Evolutionary conservation across 2,888 invertebrate species (phyloP).

Genomic region (Augochlorella aurata): DNA sequence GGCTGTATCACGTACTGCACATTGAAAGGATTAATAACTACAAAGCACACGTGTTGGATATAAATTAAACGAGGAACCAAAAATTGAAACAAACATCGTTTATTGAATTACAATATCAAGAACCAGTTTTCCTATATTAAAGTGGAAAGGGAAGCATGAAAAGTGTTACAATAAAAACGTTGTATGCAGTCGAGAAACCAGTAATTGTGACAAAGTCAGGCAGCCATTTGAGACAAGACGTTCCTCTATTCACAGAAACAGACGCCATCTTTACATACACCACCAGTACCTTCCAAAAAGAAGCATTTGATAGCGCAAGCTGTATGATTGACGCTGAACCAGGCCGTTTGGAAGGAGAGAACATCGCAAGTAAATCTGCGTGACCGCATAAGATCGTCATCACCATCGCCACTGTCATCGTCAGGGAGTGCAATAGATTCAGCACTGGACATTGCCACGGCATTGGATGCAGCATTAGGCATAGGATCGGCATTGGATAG

Average conservation of each 20-base stretch:
- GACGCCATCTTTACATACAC: conserved; percentile 56
- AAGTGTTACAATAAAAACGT: no score
- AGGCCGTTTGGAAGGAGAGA: conserved; percentile 59
- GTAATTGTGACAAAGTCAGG: neutral
- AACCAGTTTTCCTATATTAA: no score
- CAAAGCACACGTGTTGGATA: no score
- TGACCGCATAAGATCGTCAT: conserved; percentile 15
- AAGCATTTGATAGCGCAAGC: conserved; percentile 65
- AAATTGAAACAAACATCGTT: neutral
- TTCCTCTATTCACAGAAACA: conserved; percentile 59
- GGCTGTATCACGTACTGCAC: no score
- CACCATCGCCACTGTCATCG: neutral
- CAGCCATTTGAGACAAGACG: neutral
- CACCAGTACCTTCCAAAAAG: conserved; percentile 55
- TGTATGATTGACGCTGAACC: conserved; percentile 61
- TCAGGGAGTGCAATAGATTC: neutral
- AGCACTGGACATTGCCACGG: no score
- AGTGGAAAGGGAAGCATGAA: no score
- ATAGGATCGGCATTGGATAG: neutral
- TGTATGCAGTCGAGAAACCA: neutral
- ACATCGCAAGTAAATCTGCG: conserved; percentile 66
- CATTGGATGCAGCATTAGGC: no score
- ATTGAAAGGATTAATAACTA: no score
- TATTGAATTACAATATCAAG: no score
- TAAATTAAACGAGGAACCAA: neutral